Base-by-base conservation (phyloP, 2,888 invertebrate genomes). In the Toxonevra muliebris region DNA sequence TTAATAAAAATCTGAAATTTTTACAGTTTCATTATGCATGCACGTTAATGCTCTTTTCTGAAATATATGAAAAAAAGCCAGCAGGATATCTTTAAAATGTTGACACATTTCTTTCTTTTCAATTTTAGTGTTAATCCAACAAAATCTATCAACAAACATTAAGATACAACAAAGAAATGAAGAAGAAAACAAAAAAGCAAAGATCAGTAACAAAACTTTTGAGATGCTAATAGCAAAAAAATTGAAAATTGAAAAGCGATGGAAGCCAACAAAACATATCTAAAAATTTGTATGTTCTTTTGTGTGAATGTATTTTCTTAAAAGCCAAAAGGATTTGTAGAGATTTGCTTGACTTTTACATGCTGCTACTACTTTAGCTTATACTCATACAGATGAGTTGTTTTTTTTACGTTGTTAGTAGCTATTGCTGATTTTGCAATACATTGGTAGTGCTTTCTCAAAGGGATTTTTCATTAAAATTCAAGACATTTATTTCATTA, bases 401-500 rank as follows among this genome's bases (percentile, higher is more conserved):
- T 30, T 30, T 30, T 7, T 30, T 30, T 30, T 2, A 7, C 30
- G 2, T 30, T 30, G 30, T 30, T 30, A 7, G 7, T 30, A 30
- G 30, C 30, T 4, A n/a, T n/a, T n/a, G n/a, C n/a, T n/a, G n/a
- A n/a, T n/a, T n/a, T 7, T 30, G 7, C 30, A 30, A 30, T 30
- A 30, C 30, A 8, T 15, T 11, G 11, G 48, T 15, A 45, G 41
- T n/a, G n/a, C 57, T 41, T 30, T 12, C 30, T 30, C 30, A 30
- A 30, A 30, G 12, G 17, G 40, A 17, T n/a, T 11, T 54, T 11
- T 19, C 48, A 66, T 72, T 70, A 61, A 71, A 71, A 68, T 68
- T 61, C 66, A 67, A 55, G 70, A 71, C 71, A 70, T 73, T 68
- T 68, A 58, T 65, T 68, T 70, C 69, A 70, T 73, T 73, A 69